Conservation (phyloP, 2,797 vertebrate genomes). For the Sebastiscus albofasciatus region DNA sequence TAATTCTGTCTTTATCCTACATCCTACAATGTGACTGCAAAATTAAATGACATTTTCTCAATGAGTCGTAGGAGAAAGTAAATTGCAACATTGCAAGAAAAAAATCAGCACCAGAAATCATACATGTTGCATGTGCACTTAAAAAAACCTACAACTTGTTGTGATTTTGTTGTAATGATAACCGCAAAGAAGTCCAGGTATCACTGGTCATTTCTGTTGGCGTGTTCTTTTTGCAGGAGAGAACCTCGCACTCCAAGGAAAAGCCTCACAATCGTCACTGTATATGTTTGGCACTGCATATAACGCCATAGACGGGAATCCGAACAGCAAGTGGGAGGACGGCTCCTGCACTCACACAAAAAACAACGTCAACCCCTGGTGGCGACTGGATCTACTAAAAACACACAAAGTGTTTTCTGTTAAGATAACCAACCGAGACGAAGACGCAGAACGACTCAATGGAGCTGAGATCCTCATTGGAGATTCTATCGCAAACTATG, state of each 20-base stretch:
- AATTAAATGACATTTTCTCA: background rate
- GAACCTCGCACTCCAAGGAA: conserved; percentile 26
- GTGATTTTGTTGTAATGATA: background rate
- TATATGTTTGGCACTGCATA: background rate
- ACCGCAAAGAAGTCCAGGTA: background rate
- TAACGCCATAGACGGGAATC: conserved; percentile 66
- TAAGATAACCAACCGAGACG: conserved; percentile 42
- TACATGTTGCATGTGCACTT: background rate
- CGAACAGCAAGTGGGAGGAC: background rate
- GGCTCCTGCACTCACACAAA: conserved; percentile 57
- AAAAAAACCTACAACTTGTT: background rate
- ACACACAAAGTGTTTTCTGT: conserved; percentile 61
- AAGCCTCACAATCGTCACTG: background rate
- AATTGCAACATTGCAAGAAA: background rate
- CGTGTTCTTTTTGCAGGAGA: conserved; percentile 8
- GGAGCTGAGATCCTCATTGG: conserved; percentile 70
- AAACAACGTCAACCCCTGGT: conserved; percentile 49
- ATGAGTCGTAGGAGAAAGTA: background rate
- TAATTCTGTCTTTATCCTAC: background rate
- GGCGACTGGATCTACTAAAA: conserved; percentile 64
- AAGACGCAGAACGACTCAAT: conserved; percentile 8
- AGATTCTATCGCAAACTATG: conserved; percentile 43
- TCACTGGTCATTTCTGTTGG: background rate
- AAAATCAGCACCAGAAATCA: background rate
- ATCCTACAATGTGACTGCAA: background rate